phyloP scores from a whole-genome alignment of 2,888 invertebrate genomes.

The Hirudinaria manillensis region DNA sequence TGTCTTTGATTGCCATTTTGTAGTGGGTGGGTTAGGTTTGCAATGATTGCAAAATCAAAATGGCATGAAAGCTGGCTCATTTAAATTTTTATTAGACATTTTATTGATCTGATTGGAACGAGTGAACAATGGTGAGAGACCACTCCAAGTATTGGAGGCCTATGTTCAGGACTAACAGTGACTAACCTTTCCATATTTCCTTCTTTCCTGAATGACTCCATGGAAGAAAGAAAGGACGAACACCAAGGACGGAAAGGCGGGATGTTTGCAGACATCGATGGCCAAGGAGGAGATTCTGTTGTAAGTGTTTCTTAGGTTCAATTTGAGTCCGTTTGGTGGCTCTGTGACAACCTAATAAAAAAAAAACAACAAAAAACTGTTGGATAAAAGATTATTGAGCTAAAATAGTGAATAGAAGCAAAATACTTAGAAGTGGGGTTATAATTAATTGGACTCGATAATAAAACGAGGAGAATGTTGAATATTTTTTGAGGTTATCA shows the following conservation, averaged over 20 bases:
- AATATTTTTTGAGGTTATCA: too few relatives aligned
- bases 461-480: too few relatives aligned
- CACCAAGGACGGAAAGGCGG: constrained; percentile 72
- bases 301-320: constrained; percentile 81
- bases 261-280: constrained; percentile 69
- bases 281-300: constrained; percentile 73
- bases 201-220: constrained; percentile 80
- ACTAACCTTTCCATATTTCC: constrained; percentile 73
- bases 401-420: not conserved
- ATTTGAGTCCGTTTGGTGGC: constrained; percentile 80
- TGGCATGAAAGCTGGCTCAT: too few relatives aligned
- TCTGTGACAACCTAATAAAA: constrained; percentile 74
- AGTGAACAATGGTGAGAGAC: too few relatives aligned
- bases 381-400: not conserved
- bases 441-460: too few relatives aligned
- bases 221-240: constrained; percentile 88
- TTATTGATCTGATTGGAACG: too few relatives aligned
- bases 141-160: too few relatives aligned
- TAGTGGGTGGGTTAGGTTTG: too few relatives aligned
- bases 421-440: not conserved
- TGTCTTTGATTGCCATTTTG: too few relatives aligned
- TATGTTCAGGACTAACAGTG: not conserved
- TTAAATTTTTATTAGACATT: too few relatives aligned
- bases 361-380: not conserved
- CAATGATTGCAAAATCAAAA: too few relatives aligned